Base-by-base conservation (phyloP, 2,113 vertebrate genomes). In the Burhinus oedicnemus region DNA sequence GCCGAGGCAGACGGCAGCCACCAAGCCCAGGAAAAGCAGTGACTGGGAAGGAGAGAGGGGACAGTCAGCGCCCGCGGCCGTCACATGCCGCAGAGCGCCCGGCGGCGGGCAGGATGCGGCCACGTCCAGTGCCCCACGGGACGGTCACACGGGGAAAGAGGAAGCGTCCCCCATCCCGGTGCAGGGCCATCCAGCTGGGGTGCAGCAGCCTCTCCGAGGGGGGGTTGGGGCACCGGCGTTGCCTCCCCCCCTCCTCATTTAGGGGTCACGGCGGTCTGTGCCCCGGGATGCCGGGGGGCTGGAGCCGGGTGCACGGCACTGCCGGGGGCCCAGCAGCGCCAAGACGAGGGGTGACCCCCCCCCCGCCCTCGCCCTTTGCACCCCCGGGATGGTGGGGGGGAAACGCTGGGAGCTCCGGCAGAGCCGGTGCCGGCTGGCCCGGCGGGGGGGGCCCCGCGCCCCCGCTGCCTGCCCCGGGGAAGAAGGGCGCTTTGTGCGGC, bases 21-120 rank as follows among this genome's bases (percentile, higher is more conserved):
- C 98, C 57, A 99, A 98, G 68, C 97, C 98, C 97, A 99, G 98
- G 96, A 99, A 98, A 29, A 99, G 98, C 95, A 99, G 98, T 0
- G 99, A 99, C 99, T 99, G 12, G 42, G 44, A 16, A 69, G 42
- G 26, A 44, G 18, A 89, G 61, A 29, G 51, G 65, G 32, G 15
- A 76, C 52, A 26, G 25, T 93, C 62, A 86, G 71, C 3, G 4
- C 12, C n/a, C 2, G 40, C 32, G 77, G 45, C 55, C 5, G 1
- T 32, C 66, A 64, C 15, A 6, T 25, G 92, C 20, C 2, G 21
- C 34, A 5, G 29, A 55, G 61, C 23, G 0, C n/a, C 34, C 10
- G 10, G 54, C 19, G 49, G 49, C 22, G 22, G 5, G 22, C 44
- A 69, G 90, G 90, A 84, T 45, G 74, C 45, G 19, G 82, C 80